Base-by-base conservation (phyloP, 2,797 vertebrate species). In the Oreochromis grahami region DNA sequence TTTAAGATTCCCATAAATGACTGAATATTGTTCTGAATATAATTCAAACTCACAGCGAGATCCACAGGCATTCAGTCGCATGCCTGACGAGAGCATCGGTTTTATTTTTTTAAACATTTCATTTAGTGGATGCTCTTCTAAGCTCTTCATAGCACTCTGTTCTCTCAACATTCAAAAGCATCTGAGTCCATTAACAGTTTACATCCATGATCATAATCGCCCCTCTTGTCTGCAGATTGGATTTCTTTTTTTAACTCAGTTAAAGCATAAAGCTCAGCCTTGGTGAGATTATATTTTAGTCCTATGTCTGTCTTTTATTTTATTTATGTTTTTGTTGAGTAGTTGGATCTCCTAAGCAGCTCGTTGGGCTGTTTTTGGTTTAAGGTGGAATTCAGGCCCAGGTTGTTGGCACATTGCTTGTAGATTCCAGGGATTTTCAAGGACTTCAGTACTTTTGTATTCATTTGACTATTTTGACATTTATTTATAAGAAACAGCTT, bases 291-390 rank as follows among this genome's bases (percentile, higher is more conserved):
- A 43, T 3, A 68, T 41, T 43, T 43, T 1, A 14, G 36, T 41
- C 60, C 19, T 38, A 34, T 38, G 34, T 21, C 11, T 21, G 19
- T 21, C 19, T 63, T 36, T 63, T n/a, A 36, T 36, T 36, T 9
- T 9, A 63, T 36, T 63, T n/a, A 1, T 7, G 2, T 0, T 3
- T 3, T 34, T 63, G 9, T 9, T 9, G 7, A 43, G 21, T 43
- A 9, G n/a, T 24, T 1, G 12, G 36, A 24, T 41, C n/a, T 41
- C 41, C n/a, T 65, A 41, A 41, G 36, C 2, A 1, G 5, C n/a
- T 65, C 1, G 1, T 41, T 65, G 12, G 0, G 1, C 29, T 34
- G 29, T 14, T 38, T 65, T n/a, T 21, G 36, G 5, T 24, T 41
- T 41, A 68, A 15, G 14, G 5, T 13, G 13, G 12, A 65, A 68